Evolutionary conservation across 2,797 vertebrate genomes (phyloP), one percentile per base, ranked within the genome.

Genomic region (Pogoniulus pusillus): DNA sequence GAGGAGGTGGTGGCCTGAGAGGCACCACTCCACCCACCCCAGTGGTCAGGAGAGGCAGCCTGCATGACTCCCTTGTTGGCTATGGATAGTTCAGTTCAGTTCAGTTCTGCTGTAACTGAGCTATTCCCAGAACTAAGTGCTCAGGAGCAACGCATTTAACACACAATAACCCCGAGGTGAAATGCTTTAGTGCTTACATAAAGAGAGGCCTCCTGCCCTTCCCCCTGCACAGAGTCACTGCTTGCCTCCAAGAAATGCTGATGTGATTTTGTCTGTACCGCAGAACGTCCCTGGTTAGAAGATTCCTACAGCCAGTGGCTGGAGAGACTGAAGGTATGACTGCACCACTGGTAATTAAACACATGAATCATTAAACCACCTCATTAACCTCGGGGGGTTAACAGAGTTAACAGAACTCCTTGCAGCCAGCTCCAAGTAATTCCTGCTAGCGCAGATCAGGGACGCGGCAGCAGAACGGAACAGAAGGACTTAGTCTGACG

Each of bases 221-320:
- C 18, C 0, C 32, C 7, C 3, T 1, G 24, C 72, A 45, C 71
- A 54, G 55, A 69, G 3, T 51, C 22, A 3, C 23, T 23, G 13
- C 26, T 78, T 85, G 87, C 32, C 77, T 65, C 4, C 37, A 30
- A 35, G 65, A 66, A 59, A 15, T 6, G 7, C 83, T 95, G 64
- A 95, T 53, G 0, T 7, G 17, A 5, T 58, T 91, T 80, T 95
- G 30, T 91, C 77, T 93, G 58, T 87, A 81, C 34, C 59, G 32
- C 96, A 99, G 99, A 98, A 90, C 98, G 99, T 4, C 99, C 99
- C 2, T 99, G 99, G 99, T 98, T 99, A 1, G 96, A 99, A 71
- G 99, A 99, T 88, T 98, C 98, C 73, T 99, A 98, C 79, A 96
- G 96, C 89, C 97, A 98, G 85, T 99, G 99, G 99, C 93, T 99